phyloP scores from a whole-genome alignment of 2,113 vertebrate genomes.

The Nycticebus coucang region DNA sequence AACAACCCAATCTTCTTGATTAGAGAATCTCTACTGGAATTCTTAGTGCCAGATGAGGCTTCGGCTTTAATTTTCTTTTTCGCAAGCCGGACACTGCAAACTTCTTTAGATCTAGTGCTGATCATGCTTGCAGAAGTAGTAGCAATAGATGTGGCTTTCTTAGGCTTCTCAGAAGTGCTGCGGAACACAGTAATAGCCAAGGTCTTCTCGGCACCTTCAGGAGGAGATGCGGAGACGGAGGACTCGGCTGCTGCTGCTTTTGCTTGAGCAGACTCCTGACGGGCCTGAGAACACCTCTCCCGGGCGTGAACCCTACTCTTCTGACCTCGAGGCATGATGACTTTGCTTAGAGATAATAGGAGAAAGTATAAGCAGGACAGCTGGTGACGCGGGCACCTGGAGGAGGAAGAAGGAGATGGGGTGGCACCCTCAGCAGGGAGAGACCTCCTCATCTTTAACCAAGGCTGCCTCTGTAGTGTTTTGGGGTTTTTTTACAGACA shows the following conservation, averaged over 20 bases:
- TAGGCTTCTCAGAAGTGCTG: no score
- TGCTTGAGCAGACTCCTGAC: not conserved
- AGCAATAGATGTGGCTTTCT: rapidly evolving
- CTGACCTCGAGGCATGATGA: constrained; percentile 37
- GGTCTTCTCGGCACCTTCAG: not conserved
- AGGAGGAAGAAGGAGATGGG: not conserved
- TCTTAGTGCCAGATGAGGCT: rapidly evolving
- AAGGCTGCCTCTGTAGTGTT: not conserved
- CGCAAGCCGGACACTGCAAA: not conserved
- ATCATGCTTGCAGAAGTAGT: not conserved
- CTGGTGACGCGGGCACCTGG: not conserved
- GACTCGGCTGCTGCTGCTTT: not conserved
- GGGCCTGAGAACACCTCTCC: not conserved
- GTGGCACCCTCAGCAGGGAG: not conserved
- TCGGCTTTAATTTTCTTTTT: rapidly evolving
- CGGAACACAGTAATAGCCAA: not conserved
- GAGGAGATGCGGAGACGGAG: not conserved
- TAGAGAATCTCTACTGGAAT: not conserved
- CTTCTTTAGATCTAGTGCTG: not conserved
- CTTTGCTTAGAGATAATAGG: not conserved
- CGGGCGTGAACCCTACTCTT: not conserved
- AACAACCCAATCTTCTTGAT: rapidly evolving
- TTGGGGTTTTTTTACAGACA: no score
- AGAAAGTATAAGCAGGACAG: not conserved
- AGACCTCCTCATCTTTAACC: not conserved